Base-by-base conservation (phyloP, 1,140 invertebrate genomes). In the Globodera ellingtonae region DNA sequence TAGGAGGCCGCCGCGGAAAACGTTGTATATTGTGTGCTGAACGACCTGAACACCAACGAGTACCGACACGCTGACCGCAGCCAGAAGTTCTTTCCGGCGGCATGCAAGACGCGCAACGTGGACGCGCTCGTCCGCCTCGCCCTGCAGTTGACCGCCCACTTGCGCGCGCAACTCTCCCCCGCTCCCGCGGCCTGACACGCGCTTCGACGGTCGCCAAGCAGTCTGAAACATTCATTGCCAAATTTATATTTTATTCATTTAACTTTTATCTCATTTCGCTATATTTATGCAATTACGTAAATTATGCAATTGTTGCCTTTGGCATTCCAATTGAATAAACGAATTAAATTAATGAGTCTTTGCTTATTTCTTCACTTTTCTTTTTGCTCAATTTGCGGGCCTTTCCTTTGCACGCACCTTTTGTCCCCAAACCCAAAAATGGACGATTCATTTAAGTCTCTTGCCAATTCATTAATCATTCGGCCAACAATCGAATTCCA, bases 1-100 rank as follows among this genome's bases (percentile, higher is more conserved):
- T 2, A 35, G 35, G 35, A 35, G 1, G 35, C 35, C 35, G 79
- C 79, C 18, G 79, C 79, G 6, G 50, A 81, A 46, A 80, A 80
- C 70, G 79, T 80, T 35, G 21, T 78, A 1, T 81, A 35, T 50
- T 80, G 79, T 44, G 35, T 80, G 76, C 78, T 81, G 18, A 81
- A 81, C 48, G 48, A 35, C 13, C 79, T 62, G 9, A 56, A n/a
- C 18, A 56, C 65, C n/a, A 65, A 50, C 18, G 48, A 82, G 67
- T 83, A 81, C 65, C 76, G 69, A 46, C 21, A 81, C 52, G 52
- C 5, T 9, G 9, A n/a, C 6, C 44, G 67, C 44, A 21, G 70
- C 52, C 18, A 71, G 18, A 75, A 83, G 48, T 78, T 81, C 6
- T 18, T 59, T 5, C 10, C 52, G 8, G 6, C 18, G 1, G 81